phyloP scores from a whole-genome alignment of 2,113 vertebrate species.

The Pelobates fuscus region DNA sequence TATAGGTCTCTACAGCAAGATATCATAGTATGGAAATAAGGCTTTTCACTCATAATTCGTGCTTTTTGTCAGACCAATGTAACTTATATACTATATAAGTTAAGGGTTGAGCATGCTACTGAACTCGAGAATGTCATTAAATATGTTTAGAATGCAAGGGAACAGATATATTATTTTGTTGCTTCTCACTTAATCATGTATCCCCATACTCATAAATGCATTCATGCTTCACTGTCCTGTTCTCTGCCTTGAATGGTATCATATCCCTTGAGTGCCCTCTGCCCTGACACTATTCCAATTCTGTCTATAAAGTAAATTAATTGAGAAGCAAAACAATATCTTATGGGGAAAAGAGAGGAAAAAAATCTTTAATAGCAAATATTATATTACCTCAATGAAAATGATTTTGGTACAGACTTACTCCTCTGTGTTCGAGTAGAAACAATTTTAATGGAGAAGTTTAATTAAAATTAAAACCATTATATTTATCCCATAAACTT shows the following conservation, averaged over 20 bases:
- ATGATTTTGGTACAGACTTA: background rate
- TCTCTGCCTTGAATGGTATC: constrained; percentile 27
- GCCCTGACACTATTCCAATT: constrained; percentile 17
- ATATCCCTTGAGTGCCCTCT: constrained; percentile 27
- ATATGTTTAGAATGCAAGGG: constrained; percentile 30
- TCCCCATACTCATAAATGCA: constrained; percentile 38
- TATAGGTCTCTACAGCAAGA: too few species aligned
- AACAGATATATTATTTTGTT: constrained; percentile 35
- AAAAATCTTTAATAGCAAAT: background rate
- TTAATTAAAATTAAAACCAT: too few species aligned
- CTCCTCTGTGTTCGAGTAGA: background rate
- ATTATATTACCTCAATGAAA: background rate
- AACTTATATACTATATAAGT: constrained; percentile 51
- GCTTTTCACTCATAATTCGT: too few species aligned
- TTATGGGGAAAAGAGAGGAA: background rate
- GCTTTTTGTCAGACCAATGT: constrained; percentile 20
- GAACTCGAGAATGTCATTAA: background rate
- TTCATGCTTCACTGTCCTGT: constrained; percentile 24
- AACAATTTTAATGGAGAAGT: background rate
- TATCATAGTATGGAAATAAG: too few species aligned
- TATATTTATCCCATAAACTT: too few species aligned
- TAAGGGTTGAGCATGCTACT: constrained; percentile 32
- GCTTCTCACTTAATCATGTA: constrained; percentile 31
- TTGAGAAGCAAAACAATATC: constrained; percentile 20
- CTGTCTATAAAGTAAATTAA: constrained; percentile 15